phyloP scores from a whole-genome alignment of 2,888 invertebrate genomes.

The Agrochola litura region DNA sequence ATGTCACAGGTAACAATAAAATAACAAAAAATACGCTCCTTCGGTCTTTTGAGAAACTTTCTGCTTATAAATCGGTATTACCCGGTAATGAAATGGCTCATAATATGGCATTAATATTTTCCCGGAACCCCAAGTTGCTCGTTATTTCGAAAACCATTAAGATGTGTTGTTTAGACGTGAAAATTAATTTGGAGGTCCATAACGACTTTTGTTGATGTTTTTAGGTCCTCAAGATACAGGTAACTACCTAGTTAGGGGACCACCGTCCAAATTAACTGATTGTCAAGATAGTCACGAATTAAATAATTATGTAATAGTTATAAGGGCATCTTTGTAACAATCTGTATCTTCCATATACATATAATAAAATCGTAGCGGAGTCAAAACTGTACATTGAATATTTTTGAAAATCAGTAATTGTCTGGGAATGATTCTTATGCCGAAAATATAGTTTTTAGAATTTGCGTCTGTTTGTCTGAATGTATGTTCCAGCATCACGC shows the following conservation, averaged over 20 bases:
- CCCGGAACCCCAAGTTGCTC: slow-evolving; percentile 20
- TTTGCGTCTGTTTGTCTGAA: not conserved
- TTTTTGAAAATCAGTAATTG: too few species aligned
- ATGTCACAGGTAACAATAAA: slow-evolving; percentile 30
- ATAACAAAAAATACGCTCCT: slow-evolving; percentile 25
- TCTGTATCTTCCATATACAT: too few species aligned
- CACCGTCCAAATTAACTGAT: not conserved
- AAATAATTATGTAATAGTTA: not conserved
- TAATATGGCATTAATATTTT: slow-evolving; percentile 36
- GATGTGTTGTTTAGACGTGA: slow-evolving; percentile 22
- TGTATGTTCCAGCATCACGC: not conserved
- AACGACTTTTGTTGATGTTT: slow-evolving; percentile 16
- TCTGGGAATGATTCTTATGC: too few species aligned
- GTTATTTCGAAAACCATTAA: slow-evolving; percentile 52
- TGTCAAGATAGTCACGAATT: not conserved
- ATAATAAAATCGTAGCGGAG: not conserved
- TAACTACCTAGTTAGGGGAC: not conserved
- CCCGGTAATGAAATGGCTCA: slow-evolving; percentile 22
- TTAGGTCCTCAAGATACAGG: not conserved
- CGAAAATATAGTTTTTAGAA: too few species aligned
- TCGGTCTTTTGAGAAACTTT: not conserved
- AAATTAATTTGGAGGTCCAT: slow-evolving; percentile 30
- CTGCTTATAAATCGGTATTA: slow-evolving; percentile 22
- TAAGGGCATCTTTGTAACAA: too few species aligned
- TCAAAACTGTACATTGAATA: too few species aligned